Percentiles rank a stretch among this genome's conserved stretches.
phyloP scores from a whole-genome alignment of 2,113 vertebrate species.

The Scomber colias region DNA sequence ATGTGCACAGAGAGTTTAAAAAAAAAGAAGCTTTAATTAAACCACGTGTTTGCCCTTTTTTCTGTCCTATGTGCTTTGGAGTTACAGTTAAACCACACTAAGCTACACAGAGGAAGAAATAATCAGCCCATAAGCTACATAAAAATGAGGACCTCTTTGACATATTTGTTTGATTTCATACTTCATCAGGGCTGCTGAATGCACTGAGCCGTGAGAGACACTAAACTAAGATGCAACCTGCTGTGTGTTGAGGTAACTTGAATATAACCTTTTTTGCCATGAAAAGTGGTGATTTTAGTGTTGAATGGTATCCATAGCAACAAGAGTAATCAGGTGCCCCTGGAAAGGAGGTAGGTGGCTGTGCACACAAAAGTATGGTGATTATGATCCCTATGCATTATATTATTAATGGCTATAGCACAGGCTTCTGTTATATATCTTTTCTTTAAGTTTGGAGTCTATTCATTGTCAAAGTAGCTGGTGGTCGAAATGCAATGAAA shows the following conservation, averaged over 20 bases:
- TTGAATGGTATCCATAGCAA: constrained; percentile 65
- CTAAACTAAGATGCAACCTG: not conserved
- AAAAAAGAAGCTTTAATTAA: too few species aligned
- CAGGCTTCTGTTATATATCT: constrained; percentile 5
- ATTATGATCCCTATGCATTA: constrained; percentile 25
- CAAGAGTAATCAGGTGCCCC: constrained; percentile 28
- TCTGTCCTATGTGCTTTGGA: too few species aligned
- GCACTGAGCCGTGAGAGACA: not conserved
- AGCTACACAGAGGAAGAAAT: not conserved
- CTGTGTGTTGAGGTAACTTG: constrained; percentile 7
- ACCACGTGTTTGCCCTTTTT: too few species aligned
- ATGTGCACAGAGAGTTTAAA: too few species aligned
- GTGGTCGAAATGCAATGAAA: not conserved
- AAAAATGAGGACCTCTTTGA: too few species aligned
- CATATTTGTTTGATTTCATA: not conserved
- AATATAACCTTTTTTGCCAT: constrained; percentile 29
- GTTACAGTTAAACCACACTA: too few species aligned
- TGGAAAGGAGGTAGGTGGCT: constrained; percentile 19
- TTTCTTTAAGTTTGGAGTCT: not conserved
- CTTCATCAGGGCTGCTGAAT: not conserved
- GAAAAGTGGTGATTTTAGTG: constrained; percentile 5
- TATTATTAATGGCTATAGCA: not conserved
- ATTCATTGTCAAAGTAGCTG: not conserved
- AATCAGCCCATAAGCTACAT: not conserved
- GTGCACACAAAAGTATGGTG: constrained; percentile 2